phyloP scores from a whole-genome alignment of 2,113 vertebrate species.

The Semicossyphus pulcher region DNA sequence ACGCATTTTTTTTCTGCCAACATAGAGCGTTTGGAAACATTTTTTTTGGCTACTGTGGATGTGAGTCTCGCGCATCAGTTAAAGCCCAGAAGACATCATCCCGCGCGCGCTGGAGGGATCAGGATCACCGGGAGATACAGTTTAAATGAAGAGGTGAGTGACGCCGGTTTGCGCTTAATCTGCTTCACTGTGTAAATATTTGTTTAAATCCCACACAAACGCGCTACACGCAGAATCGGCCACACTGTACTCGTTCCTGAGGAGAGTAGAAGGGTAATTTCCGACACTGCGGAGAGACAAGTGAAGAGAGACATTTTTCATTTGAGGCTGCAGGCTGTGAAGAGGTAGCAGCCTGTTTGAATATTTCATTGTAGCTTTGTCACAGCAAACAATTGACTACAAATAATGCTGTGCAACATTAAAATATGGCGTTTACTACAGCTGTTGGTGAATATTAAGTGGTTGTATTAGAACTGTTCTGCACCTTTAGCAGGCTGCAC shows the following conservation, averaged over 20 bases:
- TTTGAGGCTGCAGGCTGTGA: constrained; percentile 51
- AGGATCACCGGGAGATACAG: constrained; percentile 48
- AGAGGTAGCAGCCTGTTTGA: constrained; percentile 26
- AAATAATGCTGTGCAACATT: constrained; percentile 10
- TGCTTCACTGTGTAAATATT: constrained; percentile 18
- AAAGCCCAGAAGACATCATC: constrained; percentile 41
- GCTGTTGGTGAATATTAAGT: not conserved
- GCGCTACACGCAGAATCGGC: not conserved
- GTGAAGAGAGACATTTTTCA: constrained; percentile 53
- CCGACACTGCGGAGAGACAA: constrained; percentile 59
- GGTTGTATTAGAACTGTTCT: not conserved
- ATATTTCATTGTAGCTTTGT: constrained; percentile 1
- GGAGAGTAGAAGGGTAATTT: constrained; percentile 19
- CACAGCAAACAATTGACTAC: constrained; percentile 11
- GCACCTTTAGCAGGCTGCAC: not conserved
- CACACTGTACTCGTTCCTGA: not conserved
- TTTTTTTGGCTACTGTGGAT: constrained; percentile 56
- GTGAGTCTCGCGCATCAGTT: constrained; percentile 63
- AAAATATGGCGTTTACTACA: not conserved
- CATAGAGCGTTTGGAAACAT: constrained; percentile 36
- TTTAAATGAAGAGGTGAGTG: constrained; percentile 70
- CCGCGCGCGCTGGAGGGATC: constrained; percentile 21
- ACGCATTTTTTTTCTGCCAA: constrained; percentile 25
- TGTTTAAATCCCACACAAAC: not conserved
- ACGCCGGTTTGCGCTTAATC: constrained; percentile 17